Base-by-base conservation (phyloP, 2,113 vertebrate species). In the Genyomyrus donnyi region DNA sequence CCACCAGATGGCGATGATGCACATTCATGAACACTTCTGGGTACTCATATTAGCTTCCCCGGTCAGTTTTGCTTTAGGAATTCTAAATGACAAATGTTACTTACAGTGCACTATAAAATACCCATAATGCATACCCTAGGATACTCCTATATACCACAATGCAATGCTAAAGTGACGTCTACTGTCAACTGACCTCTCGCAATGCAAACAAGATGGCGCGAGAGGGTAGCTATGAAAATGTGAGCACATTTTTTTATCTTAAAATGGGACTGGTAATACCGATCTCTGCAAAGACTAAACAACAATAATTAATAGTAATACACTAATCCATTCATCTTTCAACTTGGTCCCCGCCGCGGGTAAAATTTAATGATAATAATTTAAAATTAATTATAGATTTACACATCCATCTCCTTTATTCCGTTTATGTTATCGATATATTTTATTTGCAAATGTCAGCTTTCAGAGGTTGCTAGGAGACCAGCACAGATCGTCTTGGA, bases 1-100 rank as follows among this genome's bases (percentile, higher is more conserved):
- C 80, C 89, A 85, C 46, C 50, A 87, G 85, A 88, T 74, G 84
- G 56, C 56, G 58, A 27, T 77, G n/a, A 39, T 77, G 27, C 17
- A 66, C 56, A 70, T 58, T n/a, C 31, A 9, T 62, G 24, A 27
- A 17, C 45, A 31, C 62, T 48, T 45, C 58, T 42, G 74, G 31
- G 74, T 80, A 42, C 8, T 42, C 74, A 17, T 42, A 19, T 80
- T 77, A 39, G 35, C 62, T 70, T 27, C 31, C 35, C 74, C 74
- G 1, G 6, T n/a, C 27, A 39, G 1, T 42, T 80, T 13, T 17
- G 35, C n/a, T 70, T 27, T 70, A 11, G n/a, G 62, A 31, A 31
- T 13, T 31, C 62, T 11, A 11, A 27, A 70, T 27, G 62, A 70
- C n/a, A 31, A 70, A 70, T 70, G 10, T 70, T 31, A 31, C 62